Evolutionary conservation across 1,140 invertebrate genomes (phyloP).

Genomic region (Dysdera silvatica): DNA sequence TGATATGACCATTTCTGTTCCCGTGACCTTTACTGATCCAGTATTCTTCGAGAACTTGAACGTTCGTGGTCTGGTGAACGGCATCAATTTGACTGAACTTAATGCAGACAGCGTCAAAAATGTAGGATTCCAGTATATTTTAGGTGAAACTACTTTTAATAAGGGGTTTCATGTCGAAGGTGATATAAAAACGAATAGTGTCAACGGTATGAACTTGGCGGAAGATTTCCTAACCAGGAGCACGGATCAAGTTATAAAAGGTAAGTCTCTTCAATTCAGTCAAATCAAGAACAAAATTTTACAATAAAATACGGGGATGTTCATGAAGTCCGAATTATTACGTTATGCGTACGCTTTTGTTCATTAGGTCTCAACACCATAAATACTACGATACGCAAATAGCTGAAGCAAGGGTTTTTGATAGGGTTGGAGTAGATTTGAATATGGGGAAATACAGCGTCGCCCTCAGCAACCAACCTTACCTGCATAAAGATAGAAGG

Average conservation of each 20-base stretch:
- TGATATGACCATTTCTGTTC: neutral
- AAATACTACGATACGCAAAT: too few species aligned
- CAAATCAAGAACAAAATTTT: too few species aligned
- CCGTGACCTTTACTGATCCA: conserved; percentile 1
- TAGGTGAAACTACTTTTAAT: conserved; percentile 1
- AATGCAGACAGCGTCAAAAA: conserved; percentile 3
- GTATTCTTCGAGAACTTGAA: neutral
- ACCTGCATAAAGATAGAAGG: too few species aligned
- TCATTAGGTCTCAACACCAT: too few species aligned
- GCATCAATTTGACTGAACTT: conserved; percentile 15
- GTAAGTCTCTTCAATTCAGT: neutral
- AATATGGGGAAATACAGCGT: too few species aligned
- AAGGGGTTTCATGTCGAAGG: conserved; percentile 19
- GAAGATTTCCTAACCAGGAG: conserved; percentile 3
- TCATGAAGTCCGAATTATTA: too few species aligned
- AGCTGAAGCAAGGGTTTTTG: too few species aligned
- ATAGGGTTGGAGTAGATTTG: too few species aligned
- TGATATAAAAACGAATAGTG: neutral
- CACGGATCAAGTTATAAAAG: conserved; percentile 3
- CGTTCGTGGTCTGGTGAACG: conserved; percentile 9
- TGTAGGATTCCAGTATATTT: neutral
- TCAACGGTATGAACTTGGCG: conserved; percentile 9
- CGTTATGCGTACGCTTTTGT: too few species aligned
- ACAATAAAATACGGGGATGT: too few species aligned
- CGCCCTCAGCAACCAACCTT: too few species aligned